These are phyloP conservation scores for Drosophila vallismaia DNA, from an alignment of 2,888 invertebrate genomes.

Conservation along the genomic window DNA sequence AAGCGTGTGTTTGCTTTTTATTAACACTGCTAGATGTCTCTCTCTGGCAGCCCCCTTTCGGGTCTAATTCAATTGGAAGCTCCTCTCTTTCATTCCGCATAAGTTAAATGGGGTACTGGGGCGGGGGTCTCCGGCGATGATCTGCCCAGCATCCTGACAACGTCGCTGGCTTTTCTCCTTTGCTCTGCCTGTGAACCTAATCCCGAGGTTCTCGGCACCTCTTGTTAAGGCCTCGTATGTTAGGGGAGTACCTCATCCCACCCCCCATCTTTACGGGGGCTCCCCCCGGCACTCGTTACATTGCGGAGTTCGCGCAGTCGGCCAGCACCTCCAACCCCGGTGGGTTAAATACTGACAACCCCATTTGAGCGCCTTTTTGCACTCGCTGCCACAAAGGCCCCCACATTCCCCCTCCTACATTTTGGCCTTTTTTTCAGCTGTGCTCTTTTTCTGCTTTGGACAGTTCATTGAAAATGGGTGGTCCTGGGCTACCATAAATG, in stretches of 20 bases:
- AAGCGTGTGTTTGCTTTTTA: conserved; percentile 62
- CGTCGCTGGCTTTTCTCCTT: conserved; percentile 36
- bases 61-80: conserved; percentile 72
- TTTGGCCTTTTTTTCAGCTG: conserved; percentile 32
- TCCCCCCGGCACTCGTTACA: conserved; percentile 8
- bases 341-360: conserved; percentile 83
- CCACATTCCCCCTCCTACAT: conserved; percentile 4
- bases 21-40: conserved; percentile 77
- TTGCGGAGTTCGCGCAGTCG: conserved; percentile 80
- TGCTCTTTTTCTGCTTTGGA: conserved; percentile 42
- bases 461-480: conserved; percentile 74
- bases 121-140: conserved; percentile 14
- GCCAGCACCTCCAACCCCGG: conserved; percentile 82
- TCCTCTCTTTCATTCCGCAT: conserved; percentile 36
- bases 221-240: conserved; percentile 76
- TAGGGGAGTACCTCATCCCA: conserved; percentile 34
- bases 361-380: conserved; percentile 82
- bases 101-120: conserved; percentile 31
- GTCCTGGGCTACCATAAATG: conserved; percentile 3
- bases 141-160: conserved; percentile 11
- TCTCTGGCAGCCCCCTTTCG: conserved; percentile 71
- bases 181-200: conserved; percentile 78
- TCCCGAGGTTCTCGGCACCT: conserved; percentile 78
- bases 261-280: background rate
- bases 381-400: conserved; percentile 61